Evolutionary conservation across 2,113 vertebrate species (phyloP).

Genomic region (Cinclus mexicanus): DNA sequence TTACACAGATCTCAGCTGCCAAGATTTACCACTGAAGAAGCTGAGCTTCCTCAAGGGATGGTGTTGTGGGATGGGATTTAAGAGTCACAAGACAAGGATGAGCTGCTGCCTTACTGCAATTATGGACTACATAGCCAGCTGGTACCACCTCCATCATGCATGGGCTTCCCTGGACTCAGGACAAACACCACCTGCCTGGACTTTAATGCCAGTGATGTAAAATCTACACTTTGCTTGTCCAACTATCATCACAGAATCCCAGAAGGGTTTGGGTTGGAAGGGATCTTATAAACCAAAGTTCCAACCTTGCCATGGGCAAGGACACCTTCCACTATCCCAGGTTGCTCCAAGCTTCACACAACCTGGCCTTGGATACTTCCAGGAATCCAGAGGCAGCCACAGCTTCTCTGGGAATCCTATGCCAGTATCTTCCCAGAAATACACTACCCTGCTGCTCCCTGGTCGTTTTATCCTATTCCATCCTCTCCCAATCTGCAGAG

Average conservation of each 20-base stretch:
- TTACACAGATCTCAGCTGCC: not conserved
- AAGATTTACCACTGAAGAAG: not conserved
- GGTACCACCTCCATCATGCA: not conserved
- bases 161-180: not conserved
- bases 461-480: not conserved
- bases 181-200: not conserved
- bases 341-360: fast-evolving
- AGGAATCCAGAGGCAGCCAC: not conserved
- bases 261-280: not conserved
- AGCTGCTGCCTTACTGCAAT: not conserved
- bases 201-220: not conserved
- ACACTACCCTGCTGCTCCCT: not conserved
- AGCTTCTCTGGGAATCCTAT: not conserved
- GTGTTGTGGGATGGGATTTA: not conserved
- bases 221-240: not conserved
- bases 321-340: not conserved
- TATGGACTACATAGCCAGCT: not conserved
- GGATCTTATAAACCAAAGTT: not conserved
- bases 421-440: not conserved
- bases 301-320: not conserved
- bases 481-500: not conserved
- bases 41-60: not conserved
- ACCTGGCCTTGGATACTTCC: not conserved
- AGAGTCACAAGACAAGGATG: not conserved
- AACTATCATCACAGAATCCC: not conserved